These are phyloP conservation scores for rat (Rattus norvegicus) DNA, from an alignment of 2,113 vertebrate genomes.

Conservation along the genomic window GRCr8 NC_086033.1:58607501-58608000, in stretches of 20 bases:
- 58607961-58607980: constrained; percentile 32
- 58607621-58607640: not conserved
- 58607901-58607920: constrained; percentile 8
- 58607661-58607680: not conserved
- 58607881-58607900: constrained; percentile 10
- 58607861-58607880: constrained; percentile 41
- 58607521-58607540: not conserved
- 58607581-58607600: not conserved
- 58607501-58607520: not conserved
- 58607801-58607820: not conserved
- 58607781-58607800: not conserved
- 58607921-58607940: constrained; percentile 45
- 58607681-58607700: not conserved
- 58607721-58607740: not conserved
- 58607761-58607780: constrained; percentile 34
- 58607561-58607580: not conserved
- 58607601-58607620: not conserved
- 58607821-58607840: constrained; percentile 13
- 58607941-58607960: not conserved
- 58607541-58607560: not conserved
- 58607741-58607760: not conserved
- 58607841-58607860: not conserved
- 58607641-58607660: not conserved
- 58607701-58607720: not conserved
- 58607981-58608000: not conserved